A percentile compares a stretch with the other conserved stretches of the same genome.
Evolutionary conservation across 1,140 invertebrate genomes (phyloP).

Genomic region (Globodera ellingtonae): DNA sequence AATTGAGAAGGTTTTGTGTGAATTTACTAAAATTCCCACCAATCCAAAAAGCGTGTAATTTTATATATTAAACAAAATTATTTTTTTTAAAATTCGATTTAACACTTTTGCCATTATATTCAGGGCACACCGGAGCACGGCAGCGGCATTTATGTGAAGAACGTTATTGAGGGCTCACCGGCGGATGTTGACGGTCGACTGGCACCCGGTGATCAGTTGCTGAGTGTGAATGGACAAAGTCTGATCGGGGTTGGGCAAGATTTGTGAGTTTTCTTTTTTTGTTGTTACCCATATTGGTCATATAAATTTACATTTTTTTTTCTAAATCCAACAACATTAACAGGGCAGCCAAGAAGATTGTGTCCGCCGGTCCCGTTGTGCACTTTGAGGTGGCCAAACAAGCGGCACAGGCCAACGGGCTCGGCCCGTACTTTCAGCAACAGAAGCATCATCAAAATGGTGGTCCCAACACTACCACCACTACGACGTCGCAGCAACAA

Average conservation of each 20-base stretch:
- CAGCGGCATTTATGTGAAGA: slow-evolving; percentile 64
- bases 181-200: slow-evolving; percentile 79
- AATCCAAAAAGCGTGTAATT: background rate
- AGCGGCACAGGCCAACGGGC: slow-evolving; percentile 91
- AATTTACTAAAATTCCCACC: background rate
- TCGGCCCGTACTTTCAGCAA: slow-evolving; percentile 66
- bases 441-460: slow-evolving; percentile 1
- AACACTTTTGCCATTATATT: background rate
- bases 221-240: slow-evolving; percentile 94
- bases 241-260: slow-evolving; percentile 95
- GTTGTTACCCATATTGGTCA: too few species aligned
- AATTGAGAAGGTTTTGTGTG: background rate
- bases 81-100: too few species aligned
- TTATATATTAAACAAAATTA: background rate
- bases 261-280: slow-evolving; percentile 72
- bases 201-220: slow-evolving; percentile 91
- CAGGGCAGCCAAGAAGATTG: slow-evolving; percentile 91
- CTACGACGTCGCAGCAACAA: background rate
- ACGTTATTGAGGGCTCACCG: slow-evolving; percentile 65
- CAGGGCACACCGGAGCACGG: slow-evolving; percentile 54
- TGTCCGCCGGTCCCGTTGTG: slow-evolving; percentile 86
- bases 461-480: background rate
- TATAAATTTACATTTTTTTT: background rate
- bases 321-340: slow-evolving; percentile 31
- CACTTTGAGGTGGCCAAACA: slow-evolving; percentile 94